phyloP scores from a whole-genome alignment of 1,140 invertebrate species.

The Drosophila watanabei region DNA sequence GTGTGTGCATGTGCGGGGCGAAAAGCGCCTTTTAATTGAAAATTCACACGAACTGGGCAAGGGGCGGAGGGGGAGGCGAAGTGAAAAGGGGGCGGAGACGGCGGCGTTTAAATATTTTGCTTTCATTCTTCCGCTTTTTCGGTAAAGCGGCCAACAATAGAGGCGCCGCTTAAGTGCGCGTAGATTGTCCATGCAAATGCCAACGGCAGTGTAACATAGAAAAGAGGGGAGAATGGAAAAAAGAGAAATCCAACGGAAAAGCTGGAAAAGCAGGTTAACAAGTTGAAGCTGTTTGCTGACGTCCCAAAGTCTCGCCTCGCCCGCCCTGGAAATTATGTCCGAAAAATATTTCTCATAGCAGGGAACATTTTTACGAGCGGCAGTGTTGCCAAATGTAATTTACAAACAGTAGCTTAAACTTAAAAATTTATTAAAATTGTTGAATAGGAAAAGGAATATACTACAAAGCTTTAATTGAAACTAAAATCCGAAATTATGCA shows the following conservation, averaged over 20 bases:
- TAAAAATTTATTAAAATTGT: neutral
- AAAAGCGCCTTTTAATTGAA: slow-evolving; percentile 78
- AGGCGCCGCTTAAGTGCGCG: slow-evolving; percentile 59
- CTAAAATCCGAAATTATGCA: neutral
- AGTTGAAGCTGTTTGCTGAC: slow-evolving; percentile 71
- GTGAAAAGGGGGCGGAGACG: slow-evolving; percentile 23
- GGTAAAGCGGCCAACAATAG: slow-evolving; percentile 47
- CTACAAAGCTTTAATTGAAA: neutral
- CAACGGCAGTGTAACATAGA: slow-evolving; percentile 15
- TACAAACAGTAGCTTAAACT: neutral
- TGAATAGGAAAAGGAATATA: too few relatives aligned
- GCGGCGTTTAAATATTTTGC: slow-evolving; percentile 76
- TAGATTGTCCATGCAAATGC: slow-evolving; percentile 76
- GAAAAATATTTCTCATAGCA: slow-evolving; percentile 61
- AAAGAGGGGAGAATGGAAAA: neutral
- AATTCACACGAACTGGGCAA: slow-evolving; percentile 60
- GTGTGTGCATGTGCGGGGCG: neutral
- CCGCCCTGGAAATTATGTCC: slow-evolving; percentile 46
- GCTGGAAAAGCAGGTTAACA: slow-evolving; percentile 77
- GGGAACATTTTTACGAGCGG: slow-evolving; percentile 5
- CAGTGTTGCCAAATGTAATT: slow-evolving; percentile 6
- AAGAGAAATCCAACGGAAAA: neutral
- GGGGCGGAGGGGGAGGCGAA: neutral
- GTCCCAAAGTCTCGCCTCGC: slow-evolving; percentile 29
- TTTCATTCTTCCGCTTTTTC: slow-evolving; percentile 62